phyloP scores from a whole-genome alignment of 2,113 vertebrate genomes.

The Rhinolophus ferrumequinum region DNA sequence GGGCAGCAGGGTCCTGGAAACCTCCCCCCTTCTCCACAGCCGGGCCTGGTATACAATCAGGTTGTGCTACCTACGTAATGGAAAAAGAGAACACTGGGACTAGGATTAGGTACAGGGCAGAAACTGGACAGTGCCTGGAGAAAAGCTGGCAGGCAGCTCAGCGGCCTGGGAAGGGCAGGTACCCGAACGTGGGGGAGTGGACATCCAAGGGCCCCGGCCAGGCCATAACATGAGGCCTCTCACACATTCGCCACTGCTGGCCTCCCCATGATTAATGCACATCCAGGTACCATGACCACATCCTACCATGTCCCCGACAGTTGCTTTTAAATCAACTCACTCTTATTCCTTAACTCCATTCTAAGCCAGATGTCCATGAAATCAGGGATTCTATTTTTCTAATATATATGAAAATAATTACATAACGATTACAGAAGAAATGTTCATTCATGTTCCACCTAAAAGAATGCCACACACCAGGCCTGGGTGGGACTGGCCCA shows the following conservation, averaged over 20 bases:
- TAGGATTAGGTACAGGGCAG: neutral
- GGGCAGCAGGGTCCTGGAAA: neutral
- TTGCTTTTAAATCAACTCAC: neutral
- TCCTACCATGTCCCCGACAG: neutral
- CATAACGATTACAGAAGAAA: neutral
- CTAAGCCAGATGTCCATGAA: neutral
- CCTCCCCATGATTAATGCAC: neutral
- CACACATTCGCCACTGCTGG: rapidly evolving
- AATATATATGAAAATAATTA: neutral
- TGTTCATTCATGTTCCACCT: neutral
- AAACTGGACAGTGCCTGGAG: neutral
- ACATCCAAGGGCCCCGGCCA: neutral
- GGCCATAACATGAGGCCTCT: neutral
- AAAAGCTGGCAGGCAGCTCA: neutral
- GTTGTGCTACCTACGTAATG: neutral
- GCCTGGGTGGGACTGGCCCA: no score
- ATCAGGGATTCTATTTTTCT: neutral
- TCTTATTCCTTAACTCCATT: neutral
- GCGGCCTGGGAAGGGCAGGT: neutral
- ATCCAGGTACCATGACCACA: neutral
- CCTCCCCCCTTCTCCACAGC: neutral
- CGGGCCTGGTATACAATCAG: neutral
- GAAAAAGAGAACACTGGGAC: neutral
- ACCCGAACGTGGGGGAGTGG: neutral
- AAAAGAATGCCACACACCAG: neutral